Conservation (phyloP, 2,113 vertebrate genomes). For the Notothenia coriiceps region DNA sequence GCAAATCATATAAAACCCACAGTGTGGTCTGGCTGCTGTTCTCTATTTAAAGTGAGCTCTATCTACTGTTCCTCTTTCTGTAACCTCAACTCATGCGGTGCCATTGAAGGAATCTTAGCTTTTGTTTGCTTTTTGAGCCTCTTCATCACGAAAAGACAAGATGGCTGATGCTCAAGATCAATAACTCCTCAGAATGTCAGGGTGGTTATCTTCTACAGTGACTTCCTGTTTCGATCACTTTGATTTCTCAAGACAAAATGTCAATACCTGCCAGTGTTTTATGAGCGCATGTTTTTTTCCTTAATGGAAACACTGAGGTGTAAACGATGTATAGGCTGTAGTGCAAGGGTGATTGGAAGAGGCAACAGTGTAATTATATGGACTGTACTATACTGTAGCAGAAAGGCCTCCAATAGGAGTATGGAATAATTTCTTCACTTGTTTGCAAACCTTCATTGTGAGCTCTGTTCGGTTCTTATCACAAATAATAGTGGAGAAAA, state of each 20-base stretch:
- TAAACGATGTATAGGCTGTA: background rate
- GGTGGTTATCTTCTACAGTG: conserved; percentile 37
- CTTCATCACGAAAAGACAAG: conserved; percentile 14
- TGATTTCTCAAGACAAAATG: conserved; percentile 53
- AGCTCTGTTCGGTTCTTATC: background rate
- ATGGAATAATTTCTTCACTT: background rate
- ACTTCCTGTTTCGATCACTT: conserved; percentile 63
- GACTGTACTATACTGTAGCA: background rate
- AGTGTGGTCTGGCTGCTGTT: background rate
- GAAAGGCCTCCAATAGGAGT: background rate
- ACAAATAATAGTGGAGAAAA: too few species aligned
- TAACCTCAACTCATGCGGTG: background rate
- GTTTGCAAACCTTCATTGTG: background rate
- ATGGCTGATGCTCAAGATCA: conserved; percentile 41
- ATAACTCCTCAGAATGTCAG: conserved; percentile 46
- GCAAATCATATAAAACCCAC: background rate
- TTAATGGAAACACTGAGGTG: background rate
- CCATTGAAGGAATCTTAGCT: conserved; percentile 12
- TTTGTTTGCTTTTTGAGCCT: conserved; percentile 31
- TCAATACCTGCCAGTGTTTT: conserved; percentile 37
- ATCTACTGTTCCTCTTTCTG: background rate
- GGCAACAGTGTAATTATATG: conserved; percentile 8
- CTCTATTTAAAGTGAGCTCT: background rate
- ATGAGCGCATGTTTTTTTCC: background rate
- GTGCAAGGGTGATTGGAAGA: conserved; percentile 8